Base-by-base conservation (phyloP, 2,888 invertebrate species). In the Fragum fragum region DNA sequence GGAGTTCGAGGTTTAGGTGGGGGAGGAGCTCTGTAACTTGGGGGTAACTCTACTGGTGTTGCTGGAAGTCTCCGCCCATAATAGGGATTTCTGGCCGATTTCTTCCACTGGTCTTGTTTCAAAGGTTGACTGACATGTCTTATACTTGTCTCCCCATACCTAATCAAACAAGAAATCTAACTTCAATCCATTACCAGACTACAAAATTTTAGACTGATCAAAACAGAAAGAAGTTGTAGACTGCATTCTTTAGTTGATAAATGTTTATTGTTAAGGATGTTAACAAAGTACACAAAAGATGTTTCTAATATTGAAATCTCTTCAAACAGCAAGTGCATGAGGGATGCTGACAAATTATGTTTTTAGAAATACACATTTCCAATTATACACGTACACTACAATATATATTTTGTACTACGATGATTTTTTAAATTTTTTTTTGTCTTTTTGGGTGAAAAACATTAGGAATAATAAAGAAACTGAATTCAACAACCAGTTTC, bases 121-220 rank as follows among this genome's bases (percentile, higher is more conserved):
- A 74, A 42, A n/a, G 79, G 76, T 21, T 47, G 63, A 23, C 32
- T 23, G n/a, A 79, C 76, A 73, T 74, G 72, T 23, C 63, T 73
- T 16, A 85, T 79, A 53, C 74, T 76, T 14, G 79, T 85, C 57
- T 85, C 85, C 18, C 85, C 85, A 81, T 85, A 85, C 59, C 85
- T 85, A 21, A 26, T 21, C 6, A 68, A n/a, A 57, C 21, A 14
- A 57, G 23, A 1, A 28, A 26, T n/a, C n/a, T n/a, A n/a, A n/a
- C n/a, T n/a, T n/a, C n/a, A 2, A 47, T 47, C 16, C 16, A 42
- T n/a, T n/a, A n/a, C n/a, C n/a, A n/a, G n/a, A n/a, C n/a, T n/a
- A n/a, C n/a, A n/a, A n/a, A n/a, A n/a, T n/a, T n/a, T n/a, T n/a
- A n/a, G n/a, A n/a, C n/a, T n/a, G n/a, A n/a, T n/a, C n/a, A n/a